Percentiles rank a stretch among this genome's conserved stretches.
phyloP scores from a whole-genome alignment of 2,797 vertebrate species.

The Pangasius larnaudii region DNA sequence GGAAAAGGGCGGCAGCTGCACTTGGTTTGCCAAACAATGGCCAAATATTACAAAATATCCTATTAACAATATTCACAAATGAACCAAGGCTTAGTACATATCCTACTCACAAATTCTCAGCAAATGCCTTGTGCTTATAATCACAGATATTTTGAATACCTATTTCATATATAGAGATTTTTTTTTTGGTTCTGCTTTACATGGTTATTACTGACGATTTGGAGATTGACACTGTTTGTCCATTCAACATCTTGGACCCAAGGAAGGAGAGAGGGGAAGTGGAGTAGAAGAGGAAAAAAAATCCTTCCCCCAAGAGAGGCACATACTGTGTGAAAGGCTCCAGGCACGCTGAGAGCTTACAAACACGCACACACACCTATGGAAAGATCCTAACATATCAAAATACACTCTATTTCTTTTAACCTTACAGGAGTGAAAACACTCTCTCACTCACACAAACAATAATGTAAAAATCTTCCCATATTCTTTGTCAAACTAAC shows the following conservation, averaged over 20 bases:
- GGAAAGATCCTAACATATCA: conserved; percentile 45
- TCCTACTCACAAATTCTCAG: conserved; percentile 77
- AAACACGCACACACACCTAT: conserved; percentile 62
- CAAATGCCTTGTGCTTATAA: conserved; percentile 76
- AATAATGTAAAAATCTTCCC: conserved; percentile 30
- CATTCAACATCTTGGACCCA: conserved; percentile 49
- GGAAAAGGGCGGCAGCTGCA: conserved; percentile 75
- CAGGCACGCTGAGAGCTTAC: conserved; percentile 72
- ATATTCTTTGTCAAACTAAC: conserved; percentile 27
- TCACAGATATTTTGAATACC: conserved; percentile 57
- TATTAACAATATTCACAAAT: conserved; percentile 84
- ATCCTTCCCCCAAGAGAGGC: conserved; percentile 69
- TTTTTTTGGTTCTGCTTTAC: conserved; percentile 59
- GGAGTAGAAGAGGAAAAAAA: conserved; percentile 51
- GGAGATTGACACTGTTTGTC: conserved; percentile 52
- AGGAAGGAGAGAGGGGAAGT: conserved; percentile 42
- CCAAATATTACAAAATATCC: conserved; percentile 86
- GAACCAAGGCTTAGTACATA: conserved; percentile 71
- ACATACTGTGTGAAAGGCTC: conserved; percentile 73
- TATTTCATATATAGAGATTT: conserved; percentile 45
- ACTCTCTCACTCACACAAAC: conserved; percentile 6
- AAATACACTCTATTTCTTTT: conserved; percentile 24
- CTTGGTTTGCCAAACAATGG: conserved; percentile 80
- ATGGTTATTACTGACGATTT: conserved; percentile 51
- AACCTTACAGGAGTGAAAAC: conserved; percentile 16